Evolutionary conservation across 37 sponge, comb jelly and placozoan genomes (phyloP).

Genomic region (Oscarella lobularis): DNA sequence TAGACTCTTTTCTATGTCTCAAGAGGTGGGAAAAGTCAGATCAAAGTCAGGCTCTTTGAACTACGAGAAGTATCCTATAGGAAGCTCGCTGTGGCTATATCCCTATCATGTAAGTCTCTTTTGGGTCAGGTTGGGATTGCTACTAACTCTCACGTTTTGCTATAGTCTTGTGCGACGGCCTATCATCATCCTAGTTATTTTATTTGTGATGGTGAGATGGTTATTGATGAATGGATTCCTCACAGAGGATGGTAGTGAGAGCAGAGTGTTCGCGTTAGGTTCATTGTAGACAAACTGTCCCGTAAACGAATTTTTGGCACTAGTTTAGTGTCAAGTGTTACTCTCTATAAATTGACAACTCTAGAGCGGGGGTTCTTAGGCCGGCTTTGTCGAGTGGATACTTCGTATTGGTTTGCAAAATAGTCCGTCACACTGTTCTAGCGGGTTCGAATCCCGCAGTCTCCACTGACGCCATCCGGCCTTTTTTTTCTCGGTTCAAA

Average conservation of each 20-base stretch:
- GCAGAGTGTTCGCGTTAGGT: neutral
- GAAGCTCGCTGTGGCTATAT: neutral
- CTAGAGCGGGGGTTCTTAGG: too few species aligned
- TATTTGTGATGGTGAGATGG: neutral
- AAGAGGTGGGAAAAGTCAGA: neutral
- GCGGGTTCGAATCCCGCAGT: too few species aligned
- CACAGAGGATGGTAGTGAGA: neutral
- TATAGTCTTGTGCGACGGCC: neutral
- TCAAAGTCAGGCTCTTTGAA: neutral
- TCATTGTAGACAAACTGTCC: too few species aligned
- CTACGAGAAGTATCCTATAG: neutral
- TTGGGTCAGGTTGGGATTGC: neutral
- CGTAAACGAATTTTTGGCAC: too few species aligned
- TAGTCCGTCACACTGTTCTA: too few species aligned
- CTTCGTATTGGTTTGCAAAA: too few species aligned
- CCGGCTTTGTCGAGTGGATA: too few species aligned
- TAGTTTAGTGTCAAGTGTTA: too few species aligned
- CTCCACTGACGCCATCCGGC: too few species aligned
- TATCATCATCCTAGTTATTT: neutral
- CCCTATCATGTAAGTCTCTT: neutral
- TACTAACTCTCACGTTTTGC: neutral
- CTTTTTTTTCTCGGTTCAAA: too few species aligned
- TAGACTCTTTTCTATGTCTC: neutral
- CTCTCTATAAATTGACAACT: too few species aligned
- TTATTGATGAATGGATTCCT: neutral